phyloP scores from a whole-genome alignment of 1,140 invertebrate species.

The Panagrolaimus sp. region DNA sequence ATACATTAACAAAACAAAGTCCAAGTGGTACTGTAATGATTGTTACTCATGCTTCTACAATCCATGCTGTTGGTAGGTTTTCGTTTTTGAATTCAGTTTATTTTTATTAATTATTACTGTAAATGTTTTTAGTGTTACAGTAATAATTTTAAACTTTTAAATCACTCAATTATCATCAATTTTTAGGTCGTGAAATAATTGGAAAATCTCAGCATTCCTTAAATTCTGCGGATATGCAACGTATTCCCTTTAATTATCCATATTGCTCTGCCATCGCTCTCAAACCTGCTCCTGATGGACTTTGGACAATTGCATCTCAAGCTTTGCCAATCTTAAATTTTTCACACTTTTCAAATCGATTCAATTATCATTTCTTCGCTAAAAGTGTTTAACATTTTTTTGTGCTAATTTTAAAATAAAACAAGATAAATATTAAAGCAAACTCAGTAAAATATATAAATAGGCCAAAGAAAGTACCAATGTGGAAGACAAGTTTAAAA shows the following conservation, averaged over 20 bases:
- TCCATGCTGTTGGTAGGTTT: not conserved
- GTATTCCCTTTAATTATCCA: conserved; percentile 12
- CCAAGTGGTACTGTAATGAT: not conserved
- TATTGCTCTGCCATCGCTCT: conserved; percentile 3
- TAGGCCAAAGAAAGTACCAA: too few species aligned
- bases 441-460: too few species aligned
- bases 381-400: too few species aligned
- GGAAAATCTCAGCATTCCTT: not conserved
- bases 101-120: too few species aligned
- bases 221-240: not conserved
- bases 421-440: too few species aligned
- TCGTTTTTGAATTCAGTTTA: too few species aligned
- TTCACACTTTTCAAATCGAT: conserved; percentile 1
- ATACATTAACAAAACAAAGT: not conserved
- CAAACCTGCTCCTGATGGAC: not conserved
- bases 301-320: not conserved
- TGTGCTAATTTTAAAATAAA: too few species aligned
- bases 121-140: too few species aligned
- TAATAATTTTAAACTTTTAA: too few species aligned
- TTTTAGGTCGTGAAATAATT: not conserved
- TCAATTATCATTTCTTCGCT: conserved; percentile 10
- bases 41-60: not conserved
- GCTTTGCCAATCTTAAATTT: not conserved
- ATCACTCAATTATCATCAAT: too few species aligned
- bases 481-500: too few species aligned